These are phyloP conservation scores for Tachuris rubrigastra DNA, from an alignment of 2,113 vertebrate genomes.

Conservation along the genomic window DNA sequence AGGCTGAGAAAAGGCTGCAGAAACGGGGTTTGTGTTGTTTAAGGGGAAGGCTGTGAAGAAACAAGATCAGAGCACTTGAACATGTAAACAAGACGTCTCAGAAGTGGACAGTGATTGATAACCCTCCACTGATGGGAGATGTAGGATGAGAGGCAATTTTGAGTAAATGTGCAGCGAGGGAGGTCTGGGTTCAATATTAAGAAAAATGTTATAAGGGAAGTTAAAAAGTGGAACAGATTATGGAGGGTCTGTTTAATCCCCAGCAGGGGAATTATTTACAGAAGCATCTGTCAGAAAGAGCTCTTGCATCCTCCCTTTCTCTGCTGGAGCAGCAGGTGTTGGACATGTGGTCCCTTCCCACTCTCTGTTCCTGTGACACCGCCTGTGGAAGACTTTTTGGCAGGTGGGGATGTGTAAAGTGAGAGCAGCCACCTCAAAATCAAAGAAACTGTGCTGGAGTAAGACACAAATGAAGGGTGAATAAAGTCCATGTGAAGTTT, in stretches of 20 bases:
- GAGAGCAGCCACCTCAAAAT: not conserved
- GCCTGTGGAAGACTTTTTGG: not conserved
- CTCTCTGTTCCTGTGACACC: rapidly evolving
- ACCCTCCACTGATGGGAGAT: not conserved
- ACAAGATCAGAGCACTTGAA: not conserved
- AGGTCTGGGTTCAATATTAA: not conserved
- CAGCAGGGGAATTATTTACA: not conserved
- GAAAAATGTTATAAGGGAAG: not conserved
- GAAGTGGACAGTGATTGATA: not conserved
- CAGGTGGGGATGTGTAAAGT: not conserved
- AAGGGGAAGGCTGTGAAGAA: not conserved
- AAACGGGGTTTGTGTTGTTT: not conserved
- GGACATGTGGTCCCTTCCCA: rapidly evolving
- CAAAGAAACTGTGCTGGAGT: not conserved
- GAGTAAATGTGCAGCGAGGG: not conserved
- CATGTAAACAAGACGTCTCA: not conserved
- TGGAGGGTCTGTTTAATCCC: not conserved
- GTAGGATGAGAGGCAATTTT: not conserved
- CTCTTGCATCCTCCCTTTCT: not conserved
- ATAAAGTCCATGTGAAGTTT: rapidly evolving
- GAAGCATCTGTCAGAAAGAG: not conserved
- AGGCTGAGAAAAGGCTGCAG: not conserved
- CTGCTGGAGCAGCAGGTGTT: not conserved
- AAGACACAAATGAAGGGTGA: not conserved
- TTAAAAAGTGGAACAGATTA: conserved; percentile 18